Evolutionary conservation across 2,797 vertebrate genomes (phyloP).

Genomic region (Crenuchus spilurus): DNA sequence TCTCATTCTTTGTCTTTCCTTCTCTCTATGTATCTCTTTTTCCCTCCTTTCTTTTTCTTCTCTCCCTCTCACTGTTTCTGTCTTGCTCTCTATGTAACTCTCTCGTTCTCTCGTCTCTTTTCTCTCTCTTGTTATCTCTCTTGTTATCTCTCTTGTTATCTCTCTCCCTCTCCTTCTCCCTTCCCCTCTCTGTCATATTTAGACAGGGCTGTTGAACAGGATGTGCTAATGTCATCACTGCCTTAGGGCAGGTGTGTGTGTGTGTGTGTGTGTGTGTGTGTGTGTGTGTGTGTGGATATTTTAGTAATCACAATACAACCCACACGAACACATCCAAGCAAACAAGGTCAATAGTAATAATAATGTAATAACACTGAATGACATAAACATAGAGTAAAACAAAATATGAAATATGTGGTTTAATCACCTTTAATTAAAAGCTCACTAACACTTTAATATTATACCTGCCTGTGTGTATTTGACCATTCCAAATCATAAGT

Average conservation of each 20-base stretch:
- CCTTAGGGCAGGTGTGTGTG: background rate
- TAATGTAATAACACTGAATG: no score
- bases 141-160: background rate
- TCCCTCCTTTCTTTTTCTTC: background rate
- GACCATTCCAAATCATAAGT: no score
- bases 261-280: slow-evolving; percentile 15
- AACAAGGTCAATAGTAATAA: no score
- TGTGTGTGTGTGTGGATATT: no score
- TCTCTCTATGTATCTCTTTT: background rate
- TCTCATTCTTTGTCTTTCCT: no score
- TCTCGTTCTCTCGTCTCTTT: background rate
- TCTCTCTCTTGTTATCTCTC: background rate
- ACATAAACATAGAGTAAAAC: no score
- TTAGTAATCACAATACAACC: no score
- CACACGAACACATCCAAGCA: no score
- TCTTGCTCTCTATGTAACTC: background rate
- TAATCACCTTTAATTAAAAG: no score
- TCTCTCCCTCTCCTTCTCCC: background rate
- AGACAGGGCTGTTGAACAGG: background rate
- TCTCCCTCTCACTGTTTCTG: background rate
- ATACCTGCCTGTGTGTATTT: no score
- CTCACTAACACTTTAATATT: no score
- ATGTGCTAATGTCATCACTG: background rate
- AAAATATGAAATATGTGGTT: no score
- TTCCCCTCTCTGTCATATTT: background rate